Base-by-base conservation (phyloP, 2,797 vertebrate species). In the Sebastes hubbsi region DNA sequence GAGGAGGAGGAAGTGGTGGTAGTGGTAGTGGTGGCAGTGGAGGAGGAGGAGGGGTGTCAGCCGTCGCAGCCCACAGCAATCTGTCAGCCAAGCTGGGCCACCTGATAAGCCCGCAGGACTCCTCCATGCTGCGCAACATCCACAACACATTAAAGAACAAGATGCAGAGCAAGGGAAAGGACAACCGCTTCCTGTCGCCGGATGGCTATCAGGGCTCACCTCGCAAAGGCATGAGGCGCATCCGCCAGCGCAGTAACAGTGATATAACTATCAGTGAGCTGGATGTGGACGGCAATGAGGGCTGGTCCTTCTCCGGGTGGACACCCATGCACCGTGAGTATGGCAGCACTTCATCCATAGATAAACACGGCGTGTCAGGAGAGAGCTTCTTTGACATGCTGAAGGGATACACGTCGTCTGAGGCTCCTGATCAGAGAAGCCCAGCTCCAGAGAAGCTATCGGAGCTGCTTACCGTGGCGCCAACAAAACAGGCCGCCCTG, bases 231-330 rank as follows among this genome's bases (percentile, higher is more conserved):
- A 98, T 99, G 92, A 97, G 98, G 72, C 96, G 98, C 74, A 99
- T 99, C 82, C 96, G 99, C 8, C 99, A 99, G 84, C 96, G 99
- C 76, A 99, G 98, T 94, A 99, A 99, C 95, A 99, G 98, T 0
- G 98, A 99, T 54, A 99, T 99, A 88, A 99, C 98, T 60, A 97
- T 99, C 86, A 99, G 98, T 88, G 99, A 99, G 86, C 96, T 99
- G 84, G 99, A 99, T 20, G 96, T 95, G 36, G 98, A 99, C 36
- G 97, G 97, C 76, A 95, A 97, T 24, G 98, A 99, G 91, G 98
- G 98, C 91, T 99, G 98, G 96, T 97, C 97, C 75, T 99, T 98
- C 75, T 98, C 98, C 5, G 97, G 97, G 0, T 99, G 99, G 92
- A 97, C 97, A 0, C 97, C 98, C 32, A 95, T 99, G 92, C 98